Base-by-base conservation (phyloP, 2,797 vertebrate species). In the Rhynchonycteris naso region DNA sequence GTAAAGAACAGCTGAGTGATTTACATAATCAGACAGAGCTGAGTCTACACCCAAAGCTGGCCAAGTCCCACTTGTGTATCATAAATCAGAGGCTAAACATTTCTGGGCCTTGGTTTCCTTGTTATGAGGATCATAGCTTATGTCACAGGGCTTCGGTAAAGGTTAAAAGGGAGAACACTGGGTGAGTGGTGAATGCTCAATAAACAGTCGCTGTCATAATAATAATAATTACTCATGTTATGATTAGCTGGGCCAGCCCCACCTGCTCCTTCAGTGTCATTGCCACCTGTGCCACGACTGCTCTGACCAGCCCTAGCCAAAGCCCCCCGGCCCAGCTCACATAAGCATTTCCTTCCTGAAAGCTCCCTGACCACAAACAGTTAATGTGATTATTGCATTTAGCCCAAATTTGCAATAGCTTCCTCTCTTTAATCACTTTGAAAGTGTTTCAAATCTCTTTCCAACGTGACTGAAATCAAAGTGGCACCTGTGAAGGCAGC, bases 401-500 rank as follows among this genome's bases (percentile, higher is more conserved):
- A 96, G 86, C 88, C 90, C 90, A 81, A 33, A 91, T 90, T 93
- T 95, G 81, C 35, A 16, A 22, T 79, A 4, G 28, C 94, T 95
- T 96, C 90, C 82, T 96, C 68, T 69, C 95, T 95, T 78, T 97
- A 96, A 96, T 96, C 93, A 68, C 82, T 93, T 91, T 94, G 94
- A 96, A 97, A 95, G 84, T 94, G 93, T 89, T 96, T 96, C 97
- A 87, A 59, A 95, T 96, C 93, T 93, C 75, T 95, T 80, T 91
- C 68, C 91, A 91, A 91, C 79, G 52, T 96, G 97, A 95, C 96
- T 94, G 78, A 91, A 97, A 97, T 97, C 96, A 58, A 92, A 94
- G 95, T 15, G 92, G 88, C 96, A 81, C 96, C 93, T 94, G 94
- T 81, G 78, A 97, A 97, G 89, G 86, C 89, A 81, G 90, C 59